Evolutionary conservation across 2,888 invertebrate genomes (phyloP).

Genomic region (Antheraea yamamai): DNA sequence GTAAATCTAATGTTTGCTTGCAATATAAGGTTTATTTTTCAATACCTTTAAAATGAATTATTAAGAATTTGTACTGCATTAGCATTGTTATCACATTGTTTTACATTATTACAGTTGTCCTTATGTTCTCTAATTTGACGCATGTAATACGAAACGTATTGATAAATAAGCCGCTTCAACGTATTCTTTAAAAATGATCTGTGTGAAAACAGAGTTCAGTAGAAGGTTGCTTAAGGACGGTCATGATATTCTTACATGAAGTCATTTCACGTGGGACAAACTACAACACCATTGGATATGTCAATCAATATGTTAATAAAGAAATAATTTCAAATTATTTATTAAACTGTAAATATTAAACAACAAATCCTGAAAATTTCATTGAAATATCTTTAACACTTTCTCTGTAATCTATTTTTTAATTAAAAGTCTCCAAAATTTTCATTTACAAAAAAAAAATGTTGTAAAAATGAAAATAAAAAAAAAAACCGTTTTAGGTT

Average conservation of each 20-base stretch:
- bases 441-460: too few species aligned
- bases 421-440: too few species aligned
- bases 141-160: neutral
- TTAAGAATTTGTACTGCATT: neutral
- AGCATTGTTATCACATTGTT: neutral
- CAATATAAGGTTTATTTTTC: neutral
- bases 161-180: neutral
- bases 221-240: neutral
- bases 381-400: too few species aligned
- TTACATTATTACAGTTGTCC: neutral
- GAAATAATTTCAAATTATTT: too few species aligned
- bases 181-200: neutral
- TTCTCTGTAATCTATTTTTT: too few species aligned
- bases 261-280: too few species aligned
- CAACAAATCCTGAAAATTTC: too few species aligned
- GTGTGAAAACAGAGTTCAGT: neutral
- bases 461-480: too few species aligned
- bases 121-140: neutral
- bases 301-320: too few species aligned
- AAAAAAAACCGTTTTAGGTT: too few species aligned
- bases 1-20: neutral
- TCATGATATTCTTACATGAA: neutral
- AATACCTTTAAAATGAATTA: neutral
- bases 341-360: too few species aligned
- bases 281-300: too few species aligned